These are phyloP conservation scores for Phalloptychus januarius DNA, from an alignment of 2,797 vertebrate genomes.

Conservation along the genomic window DNA sequence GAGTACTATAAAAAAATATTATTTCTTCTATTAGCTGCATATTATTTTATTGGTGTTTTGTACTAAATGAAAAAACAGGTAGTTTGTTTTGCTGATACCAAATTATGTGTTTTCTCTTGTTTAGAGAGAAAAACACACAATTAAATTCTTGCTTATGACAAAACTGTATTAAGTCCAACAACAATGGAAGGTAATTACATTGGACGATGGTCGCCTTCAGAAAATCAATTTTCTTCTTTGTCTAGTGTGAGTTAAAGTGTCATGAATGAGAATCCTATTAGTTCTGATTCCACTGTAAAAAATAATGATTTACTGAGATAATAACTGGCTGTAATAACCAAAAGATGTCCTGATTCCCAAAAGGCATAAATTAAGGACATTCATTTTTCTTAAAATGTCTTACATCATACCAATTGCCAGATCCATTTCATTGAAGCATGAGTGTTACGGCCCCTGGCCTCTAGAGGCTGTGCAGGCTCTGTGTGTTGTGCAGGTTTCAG, in stretches of 20 bases:
- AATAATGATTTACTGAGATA: conserved; percentile 30
- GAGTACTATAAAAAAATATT: neutral
- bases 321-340: conserved; percentile 10
- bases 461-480: too few species aligned
- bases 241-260: conserved; percentile 48
- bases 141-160: conserved; percentile 28
- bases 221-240: conserved; percentile 36
- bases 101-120: conserved; percentile 1
- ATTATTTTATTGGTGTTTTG: neutral
- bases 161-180: conserved; percentile 30
- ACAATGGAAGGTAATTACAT: conserved; percentile 50
- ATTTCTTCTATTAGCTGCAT: neutral
- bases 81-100: neutral
- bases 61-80: neutral
- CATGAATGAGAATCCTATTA: conserved; percentile 32
- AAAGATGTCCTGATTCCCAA: neutral
- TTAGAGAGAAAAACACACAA: conserved; percentile 20
- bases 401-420: neutral
- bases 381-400: neutral
- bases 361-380: neutral
- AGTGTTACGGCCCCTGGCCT: too few species aligned
- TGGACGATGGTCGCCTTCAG: conserved; percentile 15
- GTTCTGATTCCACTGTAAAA: conserved; percentile 26
- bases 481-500: too few species aligned
- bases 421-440: neutral